Evolutionary conservation across 2,888 invertebrate species (phyloP).

Genomic region (Phyto melanocephala): DNA sequence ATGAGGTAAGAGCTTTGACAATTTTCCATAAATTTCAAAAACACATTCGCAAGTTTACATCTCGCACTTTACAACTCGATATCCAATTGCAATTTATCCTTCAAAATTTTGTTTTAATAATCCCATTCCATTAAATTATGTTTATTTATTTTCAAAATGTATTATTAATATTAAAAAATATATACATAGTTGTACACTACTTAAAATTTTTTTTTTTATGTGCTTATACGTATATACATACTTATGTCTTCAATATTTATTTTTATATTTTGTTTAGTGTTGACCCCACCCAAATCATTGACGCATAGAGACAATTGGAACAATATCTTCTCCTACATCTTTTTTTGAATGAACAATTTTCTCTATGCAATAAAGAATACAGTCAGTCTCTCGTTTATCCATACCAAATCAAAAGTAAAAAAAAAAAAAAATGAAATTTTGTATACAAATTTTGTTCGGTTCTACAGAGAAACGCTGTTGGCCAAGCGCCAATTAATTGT

Average conservation of each 20-base stretch:
- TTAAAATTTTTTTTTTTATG: neutral
- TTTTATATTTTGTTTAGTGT: slow-evolving; percentile 31
- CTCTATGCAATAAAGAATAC: neutral
- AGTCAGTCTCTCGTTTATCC: slow-evolving; percentile 20
- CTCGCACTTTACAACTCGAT: neutral
- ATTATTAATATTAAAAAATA: neutral
- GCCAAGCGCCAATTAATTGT: slow-evolving; percentile 35
- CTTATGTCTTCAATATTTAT: neutral
- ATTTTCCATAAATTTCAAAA: neutral
- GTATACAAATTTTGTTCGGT: slow-evolving; percentile 17
- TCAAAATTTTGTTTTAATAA: slow-evolving; percentile 24
- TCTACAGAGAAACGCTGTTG: slow-evolving; percentile 8
- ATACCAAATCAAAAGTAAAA: neutral
- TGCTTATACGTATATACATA: slow-evolving; percentile 1
- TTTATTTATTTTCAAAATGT: neutral
- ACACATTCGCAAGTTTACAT: slow-evolving; percentile 8
- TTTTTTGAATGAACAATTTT: neutral
- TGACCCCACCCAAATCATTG: slow-evolving; percentile 63
- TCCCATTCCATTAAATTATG: slow-evolving; percentile 41
- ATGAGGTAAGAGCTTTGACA: slow-evolving; percentile 24
- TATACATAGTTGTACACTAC: neutral
- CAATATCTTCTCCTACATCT: slow-evolving; percentile 24
- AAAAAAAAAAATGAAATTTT: neutral
- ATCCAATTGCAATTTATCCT: slow-evolving; percentile 5
- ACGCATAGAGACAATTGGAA: slow-evolving; percentile 55